Evolutionary conservation across 2,797 vertebrate species (phyloP), one percentile per base, ranked within the genome.

Genomic region (Cephalopachus bancanus): DNA sequence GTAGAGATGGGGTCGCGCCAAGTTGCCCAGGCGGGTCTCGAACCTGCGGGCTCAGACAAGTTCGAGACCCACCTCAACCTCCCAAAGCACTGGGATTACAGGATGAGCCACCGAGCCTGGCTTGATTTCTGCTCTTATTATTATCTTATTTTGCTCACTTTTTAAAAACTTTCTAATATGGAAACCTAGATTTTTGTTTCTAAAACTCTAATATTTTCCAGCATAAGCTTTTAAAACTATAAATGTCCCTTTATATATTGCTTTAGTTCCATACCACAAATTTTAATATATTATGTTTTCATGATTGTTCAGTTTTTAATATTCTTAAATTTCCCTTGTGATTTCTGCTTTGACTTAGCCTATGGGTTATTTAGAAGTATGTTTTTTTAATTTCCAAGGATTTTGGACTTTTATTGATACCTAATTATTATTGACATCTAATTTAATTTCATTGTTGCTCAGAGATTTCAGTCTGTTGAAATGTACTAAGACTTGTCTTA

Each of bases 321-420:
- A 89, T 53, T 95, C 90, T 89, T 16, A 71, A 22, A 37, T 22
- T 49, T 33, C 11, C 30, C 26, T 37, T n/a, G 17, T 69, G 60
- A 55, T 64, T 37, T 92, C 26, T 30, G 83, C n/a, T 64, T 96
- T 92, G 28, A 86, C 57, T 44, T 44, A 44, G 44, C 44, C 57
- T 57, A 28, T 49, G 24, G 3, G 6, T n/a, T 94, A 57, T 14
- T 69, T 79, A 75, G 15, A 49, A 72, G 4, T 22, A 15, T 59
- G 24, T 44, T 83, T 37, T 37, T 71, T 95, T 64, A 79, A 88
- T 88, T 80, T 94, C 6, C 65, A 88, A 94, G 37, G 59, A 53
- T 80, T 51, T 91, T 9, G 33, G 22, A 80, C 14, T 80, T 91
- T 69, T 86, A 51, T 89, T 93, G 2, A 83, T 81, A 89, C 22